Evolutionary conservation across 2,113 vertebrate genomes (phyloP).

Genomic region (Pituophis catenifer): DNA sequence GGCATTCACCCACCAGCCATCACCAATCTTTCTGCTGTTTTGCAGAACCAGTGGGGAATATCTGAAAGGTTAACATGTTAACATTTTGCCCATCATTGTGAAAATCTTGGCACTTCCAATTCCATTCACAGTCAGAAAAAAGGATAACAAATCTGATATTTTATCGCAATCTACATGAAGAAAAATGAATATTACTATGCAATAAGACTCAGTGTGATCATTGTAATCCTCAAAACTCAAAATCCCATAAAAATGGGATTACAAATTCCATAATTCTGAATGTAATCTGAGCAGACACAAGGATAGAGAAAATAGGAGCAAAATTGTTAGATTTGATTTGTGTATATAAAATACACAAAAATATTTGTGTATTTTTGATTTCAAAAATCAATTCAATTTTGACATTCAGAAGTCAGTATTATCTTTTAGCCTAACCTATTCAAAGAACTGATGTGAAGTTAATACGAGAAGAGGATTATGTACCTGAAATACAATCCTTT

Average conservation of each 20-base stretch:
- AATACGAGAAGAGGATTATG: not conserved
- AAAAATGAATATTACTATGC: not conserved
- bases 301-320: not conserved
- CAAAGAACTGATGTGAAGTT: not conserved
- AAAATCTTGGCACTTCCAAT: not conserved
- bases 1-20: not conserved
- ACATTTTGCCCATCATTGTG: not conserved
- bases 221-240: not conserved
- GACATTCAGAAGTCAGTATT: not conserved
- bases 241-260: not conserved
- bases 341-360: too few species aligned
- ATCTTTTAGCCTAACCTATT: not conserved
- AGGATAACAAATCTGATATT: not conserved
- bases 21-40: not conserved
- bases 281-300: not conserved
- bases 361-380: not conserved
- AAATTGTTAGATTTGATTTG: not conserved
- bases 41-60: not conserved
- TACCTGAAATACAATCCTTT: not conserved
- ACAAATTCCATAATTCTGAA: not conserved
- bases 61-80: not conserved
- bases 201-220: not conserved
- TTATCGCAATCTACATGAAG: not conserved
- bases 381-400: not conserved
- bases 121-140: not conserved